phyloP scores from a whole-genome alignment of 2,113 vertebrate species.

The Callithrix jacchus region DNA sequence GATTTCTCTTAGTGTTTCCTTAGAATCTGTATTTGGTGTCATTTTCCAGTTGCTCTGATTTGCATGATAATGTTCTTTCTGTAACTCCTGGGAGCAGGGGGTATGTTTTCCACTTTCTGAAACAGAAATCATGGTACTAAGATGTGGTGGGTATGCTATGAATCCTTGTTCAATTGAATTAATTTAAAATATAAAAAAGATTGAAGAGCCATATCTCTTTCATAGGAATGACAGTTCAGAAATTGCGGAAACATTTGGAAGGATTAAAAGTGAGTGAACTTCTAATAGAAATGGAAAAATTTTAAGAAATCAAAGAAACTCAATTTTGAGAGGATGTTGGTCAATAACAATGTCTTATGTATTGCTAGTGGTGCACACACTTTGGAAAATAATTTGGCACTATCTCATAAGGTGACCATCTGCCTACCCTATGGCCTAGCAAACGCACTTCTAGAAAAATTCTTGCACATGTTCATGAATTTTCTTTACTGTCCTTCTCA shows the following conservation, averaged over 20 bases:
- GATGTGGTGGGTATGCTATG: neutral
- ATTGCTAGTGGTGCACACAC: neutral
- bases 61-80: neutral
- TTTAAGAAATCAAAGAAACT: slow-evolving; percentile 28
- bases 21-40: neutral
- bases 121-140: neutral
- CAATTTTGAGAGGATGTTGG: neutral
- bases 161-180: slow-evolving; percentile 26
- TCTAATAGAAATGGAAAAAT: neutral
- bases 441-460: neutral
- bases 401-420: neutral
- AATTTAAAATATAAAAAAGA: neutral
- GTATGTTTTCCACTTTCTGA: neutral
- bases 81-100: neutral
- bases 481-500: neutral
- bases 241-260: neutral
- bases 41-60: slow-evolving; percentile 20
- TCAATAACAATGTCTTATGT: neutral
- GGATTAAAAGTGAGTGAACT: slow-evolving; percentile 8
- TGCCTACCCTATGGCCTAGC: neutral
- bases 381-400: neutral
- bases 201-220: neutral
- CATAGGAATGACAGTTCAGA: neutral
- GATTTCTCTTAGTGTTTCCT: neutral
- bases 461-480: neutral